These are phyloP conservation scores for Caligus rogercresseyi DNA, from an alignment of 1,140 invertebrate species.

Conservation along the genomic window DNA sequence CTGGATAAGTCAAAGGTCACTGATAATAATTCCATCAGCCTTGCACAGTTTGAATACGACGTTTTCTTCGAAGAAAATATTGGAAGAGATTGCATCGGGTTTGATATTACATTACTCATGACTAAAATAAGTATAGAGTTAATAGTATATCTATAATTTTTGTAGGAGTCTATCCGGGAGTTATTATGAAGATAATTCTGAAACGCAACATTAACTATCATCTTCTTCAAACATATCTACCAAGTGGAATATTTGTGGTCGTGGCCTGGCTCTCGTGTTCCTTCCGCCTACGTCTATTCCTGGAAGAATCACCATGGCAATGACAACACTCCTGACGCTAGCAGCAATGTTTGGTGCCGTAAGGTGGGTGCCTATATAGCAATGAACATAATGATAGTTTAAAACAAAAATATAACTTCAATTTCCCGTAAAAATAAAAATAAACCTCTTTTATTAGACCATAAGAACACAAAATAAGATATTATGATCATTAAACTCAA, in stretches of 20 bases:
- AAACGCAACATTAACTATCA: conserved; percentile 17
- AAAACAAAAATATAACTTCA: too few species aligned
- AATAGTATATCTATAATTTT: not conserved
- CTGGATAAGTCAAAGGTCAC: conserved; percentile 18
- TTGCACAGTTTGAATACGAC: conserved; percentile 18
- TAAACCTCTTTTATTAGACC: too few species aligned
- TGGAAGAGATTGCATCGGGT: conserved; percentile 20
- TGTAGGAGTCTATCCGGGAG: conserved; percentile 20
- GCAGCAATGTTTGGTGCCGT: conserved; percentile 25
- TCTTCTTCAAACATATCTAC: conserved; percentile 23
- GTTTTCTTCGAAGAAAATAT: conserved; percentile 19
- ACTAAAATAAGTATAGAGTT: not conserved
- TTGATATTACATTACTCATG: not conserved
- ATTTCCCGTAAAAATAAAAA: too few species aligned
- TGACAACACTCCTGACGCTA: conserved; percentile 25
- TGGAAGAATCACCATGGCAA: conserved; percentile 23
- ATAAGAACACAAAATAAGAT: too few species aligned
- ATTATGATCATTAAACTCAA: too few species aligned
- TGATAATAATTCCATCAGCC: conserved; percentile 17
- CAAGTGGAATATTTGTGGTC: conserved; percentile 23
- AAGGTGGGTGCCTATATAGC: conserved; percentile 21
- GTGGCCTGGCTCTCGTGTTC: conserved; percentile 24
- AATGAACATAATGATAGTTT: too few species aligned
- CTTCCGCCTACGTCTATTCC: conserved; percentile 23
- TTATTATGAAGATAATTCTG: conserved; percentile 16